phyloP scores from a whole-genome alignment of 1,140 invertebrate genomes.

The Panulirus ornatus region DNA sequence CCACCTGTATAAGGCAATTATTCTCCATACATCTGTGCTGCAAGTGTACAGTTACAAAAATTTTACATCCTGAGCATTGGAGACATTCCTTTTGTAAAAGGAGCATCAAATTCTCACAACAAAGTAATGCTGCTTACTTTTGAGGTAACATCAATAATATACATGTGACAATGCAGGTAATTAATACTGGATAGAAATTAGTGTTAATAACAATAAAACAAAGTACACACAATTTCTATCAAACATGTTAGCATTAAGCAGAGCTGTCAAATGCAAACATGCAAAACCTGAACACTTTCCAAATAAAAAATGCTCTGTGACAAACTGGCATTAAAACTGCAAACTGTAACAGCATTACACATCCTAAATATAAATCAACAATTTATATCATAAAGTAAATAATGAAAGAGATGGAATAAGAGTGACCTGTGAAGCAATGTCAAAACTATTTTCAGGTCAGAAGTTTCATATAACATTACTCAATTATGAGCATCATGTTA shows the following conservation, averaged over 20 bases:
- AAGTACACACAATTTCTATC: not conserved
- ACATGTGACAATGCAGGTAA: not conserved
- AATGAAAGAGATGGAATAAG: not conserved
- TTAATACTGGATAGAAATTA: not conserved
- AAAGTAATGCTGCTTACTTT: not conserved
- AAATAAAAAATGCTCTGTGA: no score
- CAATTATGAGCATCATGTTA: no score
- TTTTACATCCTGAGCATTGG: no score
- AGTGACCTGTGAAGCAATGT: not conserved
- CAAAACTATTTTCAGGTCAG: not conserved
- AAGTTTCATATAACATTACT: not conserved
- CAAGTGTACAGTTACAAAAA: not conserved
- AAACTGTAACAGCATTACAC: not conserved
- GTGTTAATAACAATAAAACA: not conserved
- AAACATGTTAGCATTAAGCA: not conserved
- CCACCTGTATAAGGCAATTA: not conserved
- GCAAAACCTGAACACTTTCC: not conserved
- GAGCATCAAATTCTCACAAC: not conserved
- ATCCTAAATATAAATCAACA: not conserved
- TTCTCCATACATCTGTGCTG: not conserved
- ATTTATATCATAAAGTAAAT: not conserved
- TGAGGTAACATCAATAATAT: not conserved
- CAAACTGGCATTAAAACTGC: no score
- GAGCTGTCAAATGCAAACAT: not conserved
- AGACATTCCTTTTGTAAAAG: no score